Evolutionary conservation across 2,113 vertebrate species (phyloP), one percentile per base, ranked within the genome.

Genomic region (Stegastes partitus): DNA sequence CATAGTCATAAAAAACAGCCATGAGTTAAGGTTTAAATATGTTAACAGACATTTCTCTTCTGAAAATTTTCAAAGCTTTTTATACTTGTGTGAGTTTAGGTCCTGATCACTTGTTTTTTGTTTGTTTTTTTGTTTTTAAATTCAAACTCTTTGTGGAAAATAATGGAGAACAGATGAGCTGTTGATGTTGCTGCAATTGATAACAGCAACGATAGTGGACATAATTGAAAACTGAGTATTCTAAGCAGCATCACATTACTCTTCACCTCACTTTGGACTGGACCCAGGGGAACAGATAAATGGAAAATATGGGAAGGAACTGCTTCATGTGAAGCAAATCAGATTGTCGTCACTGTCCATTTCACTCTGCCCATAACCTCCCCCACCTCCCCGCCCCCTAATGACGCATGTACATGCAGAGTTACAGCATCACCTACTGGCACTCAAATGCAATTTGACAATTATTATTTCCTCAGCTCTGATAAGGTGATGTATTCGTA

Each of bases 381-480:
- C 25, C 8, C 75, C 19, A 26, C 56, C 15, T 53, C 11, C 1
- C 21, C 42, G 9, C 6, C 10, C 44, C 23, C 11, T 61, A 28
- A 51, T 39, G 47, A 62, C n/a, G 6, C 34, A 77, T 49, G 45
- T 12, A 81, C 79, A 89, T 68, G 65, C 87, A 90, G 89, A 77
- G 54, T 72, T 87, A 82, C 74, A 92, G 93, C 92, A 73, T 2
- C 93, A 92, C 82, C 92, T 90, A 89, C 86, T 90, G 93, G 88
- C 14, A 8, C 10, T n/a, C 18, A 44, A 74, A 81, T 87, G 85
- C 87, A 89, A 50, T 31, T 78, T 34, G 31, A 34, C 31, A 34
- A 34, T 34, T 16, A 69, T 72, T 37, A 55, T 78, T 70, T 74
- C 25, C 39, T 56, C 22, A 49, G n/a, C 23, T 55, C 22, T 73